phyloP scores from a whole-genome alignment of 2,797 vertebrate species.

The Rallus crepitans region DNA sequence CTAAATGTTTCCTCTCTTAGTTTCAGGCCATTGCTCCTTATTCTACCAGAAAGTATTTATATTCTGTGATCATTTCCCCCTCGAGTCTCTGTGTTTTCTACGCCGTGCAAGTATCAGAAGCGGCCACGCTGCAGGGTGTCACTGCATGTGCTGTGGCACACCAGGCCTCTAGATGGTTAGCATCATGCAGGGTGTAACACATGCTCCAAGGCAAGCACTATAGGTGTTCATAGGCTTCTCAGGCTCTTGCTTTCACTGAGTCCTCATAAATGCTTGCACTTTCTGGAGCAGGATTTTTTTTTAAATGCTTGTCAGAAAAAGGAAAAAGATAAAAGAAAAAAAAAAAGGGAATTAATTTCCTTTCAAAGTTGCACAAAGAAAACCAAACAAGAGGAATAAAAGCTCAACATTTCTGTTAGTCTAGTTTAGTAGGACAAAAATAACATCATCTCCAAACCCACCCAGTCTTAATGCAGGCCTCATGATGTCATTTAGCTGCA shows the following conservation, averaged over 20 bases:
- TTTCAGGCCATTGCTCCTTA: constrained; percentile 74
- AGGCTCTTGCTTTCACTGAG: not conserved
- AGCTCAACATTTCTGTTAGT: not conserved
- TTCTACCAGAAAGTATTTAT: constrained; percentile 71
- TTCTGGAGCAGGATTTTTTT: not conserved
- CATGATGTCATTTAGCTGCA: not conserved
- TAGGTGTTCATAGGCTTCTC: constrained; percentile 15
- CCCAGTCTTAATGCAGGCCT: not conserved
- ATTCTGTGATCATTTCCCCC: constrained; percentile 60
- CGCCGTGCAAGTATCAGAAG: constrained; percentile 55
- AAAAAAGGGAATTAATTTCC: not conserved
- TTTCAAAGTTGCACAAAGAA: not conserved
- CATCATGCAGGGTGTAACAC: constrained; percentile 44
- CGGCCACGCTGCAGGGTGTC: constrained; percentile 44
- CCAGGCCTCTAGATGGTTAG: constrained; percentile 6
- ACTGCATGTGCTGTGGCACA: not conserved
- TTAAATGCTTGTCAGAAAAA: not conserved
- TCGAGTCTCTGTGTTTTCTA: constrained; percentile 55
- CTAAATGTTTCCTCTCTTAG: constrained; percentile 67
- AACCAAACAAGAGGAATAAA: not conserved
- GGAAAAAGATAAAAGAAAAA: not conserved
- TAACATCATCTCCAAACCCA: not conserved
- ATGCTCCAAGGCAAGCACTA: constrained; percentile 48
- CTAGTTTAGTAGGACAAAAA: not conserved
- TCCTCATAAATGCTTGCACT: constrained; percentile 11